Evolutionary conservation across 2,113 vertebrate genomes (phyloP), one percentile per base, ranked within the genome.

Genomic region (Perca fluviatilis): DNA sequence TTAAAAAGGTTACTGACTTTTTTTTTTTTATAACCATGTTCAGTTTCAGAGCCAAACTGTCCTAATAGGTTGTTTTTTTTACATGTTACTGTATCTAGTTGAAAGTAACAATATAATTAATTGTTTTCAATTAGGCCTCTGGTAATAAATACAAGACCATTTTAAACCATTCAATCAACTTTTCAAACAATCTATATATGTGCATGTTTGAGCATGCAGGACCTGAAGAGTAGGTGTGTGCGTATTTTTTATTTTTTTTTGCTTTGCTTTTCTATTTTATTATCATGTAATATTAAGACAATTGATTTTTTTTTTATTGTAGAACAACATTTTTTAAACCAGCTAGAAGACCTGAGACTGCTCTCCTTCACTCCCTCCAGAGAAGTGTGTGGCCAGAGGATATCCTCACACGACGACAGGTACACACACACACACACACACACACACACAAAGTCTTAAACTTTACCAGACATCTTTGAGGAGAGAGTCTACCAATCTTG

Each of bases 341-440:
- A 99, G 91, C 96, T 99, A 1, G 96, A 98, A 85, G 97, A 99
- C 86, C 94, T 99, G 86, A 95, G 98, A 85, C 96, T 99, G 89
- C 94, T 99, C 71, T 99, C 98, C 65, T 97, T 99, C 92, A 99
- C 98, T 7, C 98, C 98, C 27, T 97, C 98, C 70, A 97, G 98
- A 91, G 97, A 98, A 90, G 97, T 99, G 80, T 97, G 98, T 87
- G 98, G 98, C 83, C 95, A 96, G 91, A 97, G 97, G 92, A 99
- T 99, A 87, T 96, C 95, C n/a, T 96, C 98, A 60, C 98, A 99
- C 33, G 98, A 99, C 15, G 98, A 99, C 96, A 97, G 98, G 98
- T 99, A 91, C 46, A 30, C 4, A 30, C 30, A 13, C 14, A 36
- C 36, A 74, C 11, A 36, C 69, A 71, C 43, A 49, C 63, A 53